Conservation (phyloP, 2,113 vertebrate species). For the Emydocephalus ijimae region DNA sequence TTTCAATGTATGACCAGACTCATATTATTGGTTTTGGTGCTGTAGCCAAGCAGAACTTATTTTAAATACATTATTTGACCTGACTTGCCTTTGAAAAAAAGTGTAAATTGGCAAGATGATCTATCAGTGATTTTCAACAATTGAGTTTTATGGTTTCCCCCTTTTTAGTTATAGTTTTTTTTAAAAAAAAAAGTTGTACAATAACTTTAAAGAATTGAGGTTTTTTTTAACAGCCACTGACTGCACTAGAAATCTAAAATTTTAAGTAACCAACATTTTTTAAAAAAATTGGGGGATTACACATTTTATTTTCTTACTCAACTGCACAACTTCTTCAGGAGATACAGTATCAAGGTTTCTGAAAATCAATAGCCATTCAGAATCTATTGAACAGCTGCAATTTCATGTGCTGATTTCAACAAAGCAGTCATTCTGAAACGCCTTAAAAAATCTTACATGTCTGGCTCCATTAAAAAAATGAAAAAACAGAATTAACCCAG, state of each 20-base stretch:
- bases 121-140: neutral
- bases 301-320: neutral
- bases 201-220: neutral
- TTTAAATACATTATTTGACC: neutral
- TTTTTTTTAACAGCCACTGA: neutral
- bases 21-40: neutral
- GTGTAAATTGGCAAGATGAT: neutral
- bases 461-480: slow-evolving; percentile 6
- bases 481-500: neutral
- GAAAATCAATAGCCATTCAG: neutral
- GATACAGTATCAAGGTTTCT: neutral
- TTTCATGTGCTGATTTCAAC: slow-evolving; percentile 8
- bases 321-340: neutral
- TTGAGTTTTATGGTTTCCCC: neutral
- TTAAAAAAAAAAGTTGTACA: neutral
- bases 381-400: neutral
- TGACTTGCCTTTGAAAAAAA: neutral
- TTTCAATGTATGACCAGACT: neutral
- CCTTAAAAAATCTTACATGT: neutral
- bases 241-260: neutral
- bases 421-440: slow-evolving; percentile 16
- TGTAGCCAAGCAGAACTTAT: neutral
- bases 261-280: neutral
- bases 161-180: neutral
- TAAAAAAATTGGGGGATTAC: neutral